Percentiles rank a stretch among this genome's conserved stretches.
Evolutionary conservation across 2,797 vertebrate genomes (phyloP).

Genomic region (Phataginus tetradactyla): DNA sequence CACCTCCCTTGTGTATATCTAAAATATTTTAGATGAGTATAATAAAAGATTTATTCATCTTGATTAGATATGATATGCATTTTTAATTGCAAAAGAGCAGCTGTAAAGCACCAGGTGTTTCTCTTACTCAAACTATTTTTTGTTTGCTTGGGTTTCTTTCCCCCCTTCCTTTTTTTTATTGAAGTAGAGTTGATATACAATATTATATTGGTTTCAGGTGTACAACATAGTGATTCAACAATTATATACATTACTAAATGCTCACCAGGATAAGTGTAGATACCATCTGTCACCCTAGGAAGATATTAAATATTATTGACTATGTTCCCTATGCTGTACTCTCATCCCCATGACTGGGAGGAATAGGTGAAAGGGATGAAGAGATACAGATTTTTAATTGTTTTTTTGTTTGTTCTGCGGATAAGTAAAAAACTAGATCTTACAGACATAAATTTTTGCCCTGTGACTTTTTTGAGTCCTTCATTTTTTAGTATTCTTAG

Average conservation of each 20-base stretch:
- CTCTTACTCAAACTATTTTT: constrained; percentile 61
- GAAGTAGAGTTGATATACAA: too few relatives aligned
- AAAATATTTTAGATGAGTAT: constrained; percentile 63
- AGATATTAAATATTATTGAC: too few relatives aligned
- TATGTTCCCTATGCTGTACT: too few relatives aligned
- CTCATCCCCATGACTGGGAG: too few relatives aligned
- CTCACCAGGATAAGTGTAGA: too few relatives aligned
- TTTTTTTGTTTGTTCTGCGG: constrained; percentile 9
- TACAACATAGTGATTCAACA: too few relatives aligned
- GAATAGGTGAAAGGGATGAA: too few relatives aligned
- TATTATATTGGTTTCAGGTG: too few relatives aligned
- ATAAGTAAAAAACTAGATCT: constrained; percentile 13
- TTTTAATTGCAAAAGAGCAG: constrained; percentile 75
- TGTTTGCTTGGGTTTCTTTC: neutral
- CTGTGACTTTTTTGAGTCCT: neutral
- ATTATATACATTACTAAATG: too few relatives aligned
- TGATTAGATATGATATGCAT: constrained; percentile 58
- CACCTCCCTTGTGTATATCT: constrained; percentile 6
- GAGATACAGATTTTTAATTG: too few relatives aligned
- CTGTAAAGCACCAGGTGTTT: constrained; percentile 70
- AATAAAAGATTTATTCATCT: constrained; percentile 65
- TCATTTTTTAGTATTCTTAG: neutral
- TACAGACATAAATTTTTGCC: neutral
- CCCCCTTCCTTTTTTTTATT: too few relatives aligned
- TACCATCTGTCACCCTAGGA: too few relatives aligned